phyloP scores from a whole-genome alignment of 2,888 invertebrate genomes.

The Silvanus unidentatus region DNA sequence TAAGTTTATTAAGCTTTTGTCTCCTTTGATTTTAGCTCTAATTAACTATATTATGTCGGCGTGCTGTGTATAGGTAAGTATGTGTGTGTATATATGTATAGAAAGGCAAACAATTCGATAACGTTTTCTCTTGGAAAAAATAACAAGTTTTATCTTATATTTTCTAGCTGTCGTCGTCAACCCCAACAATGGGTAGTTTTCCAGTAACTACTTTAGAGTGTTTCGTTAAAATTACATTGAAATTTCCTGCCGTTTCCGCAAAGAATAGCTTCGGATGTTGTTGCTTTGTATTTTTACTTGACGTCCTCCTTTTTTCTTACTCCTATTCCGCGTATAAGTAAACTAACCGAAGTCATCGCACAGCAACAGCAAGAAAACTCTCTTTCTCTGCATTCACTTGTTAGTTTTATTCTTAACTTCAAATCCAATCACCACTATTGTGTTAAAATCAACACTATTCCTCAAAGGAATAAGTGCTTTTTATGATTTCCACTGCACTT shows the following conservation, averaged over 20 bases:
- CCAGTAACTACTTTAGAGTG: slow-evolving; percentile 8
- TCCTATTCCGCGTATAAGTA: slow-evolving; percentile 8
- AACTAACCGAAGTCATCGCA: slow-evolving; percentile 25
- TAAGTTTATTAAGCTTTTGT: too few species aligned
- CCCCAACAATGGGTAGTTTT: slow-evolving; percentile 3
- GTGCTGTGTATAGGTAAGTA: too few species aligned
- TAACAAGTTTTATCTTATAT: too few species aligned
- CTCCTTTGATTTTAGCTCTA: too few species aligned
- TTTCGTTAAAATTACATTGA: slow-evolving; percentile 27
- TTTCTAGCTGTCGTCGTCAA: too few species aligned
- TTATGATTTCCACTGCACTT: slow-evolving; percentile 10
- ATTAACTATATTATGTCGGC: too few species aligned
- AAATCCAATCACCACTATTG: slow-evolving; percentile 36
- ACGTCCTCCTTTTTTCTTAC: too few species aligned
- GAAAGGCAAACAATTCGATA: too few species aligned
- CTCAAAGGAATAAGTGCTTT: slow-evolving; percentile 30
- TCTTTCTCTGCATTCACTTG: slow-evolving; percentile 16
- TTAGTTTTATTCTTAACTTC: slow-evolving; percentile 28
- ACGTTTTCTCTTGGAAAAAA: too few species aligned
- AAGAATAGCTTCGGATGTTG: slow-evolving; percentile 28
- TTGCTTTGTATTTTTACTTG: slow-evolving; percentile 25
- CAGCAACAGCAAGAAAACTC: slow-evolving; percentile 12
- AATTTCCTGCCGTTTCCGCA: slow-evolving; percentile 27
- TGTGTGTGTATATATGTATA: too few species aligned
- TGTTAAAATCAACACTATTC: slow-evolving; percentile 35